Conservation (phyloP, 2,888 invertebrate genomes). For the Lasioglossum figueresi region DNA sequence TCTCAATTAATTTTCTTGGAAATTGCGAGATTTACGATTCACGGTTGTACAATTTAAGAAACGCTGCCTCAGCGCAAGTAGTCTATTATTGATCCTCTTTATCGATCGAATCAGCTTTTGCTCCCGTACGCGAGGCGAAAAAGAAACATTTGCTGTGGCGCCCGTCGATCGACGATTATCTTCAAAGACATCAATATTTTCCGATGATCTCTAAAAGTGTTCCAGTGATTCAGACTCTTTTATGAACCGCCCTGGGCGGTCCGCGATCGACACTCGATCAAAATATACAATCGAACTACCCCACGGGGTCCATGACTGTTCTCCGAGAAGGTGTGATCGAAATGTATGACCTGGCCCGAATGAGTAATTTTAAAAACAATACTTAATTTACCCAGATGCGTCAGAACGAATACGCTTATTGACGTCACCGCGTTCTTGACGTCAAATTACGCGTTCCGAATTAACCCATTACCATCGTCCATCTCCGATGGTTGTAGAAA, state of each 20-base stretch:
- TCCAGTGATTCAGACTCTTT: conserved; percentile 51
- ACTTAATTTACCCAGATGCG: conserved; percentile 47
- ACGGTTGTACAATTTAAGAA: not conserved
- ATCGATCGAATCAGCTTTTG: not conserved
- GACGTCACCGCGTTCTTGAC: conserved; percentile 47
- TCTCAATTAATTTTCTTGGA: not conserved
- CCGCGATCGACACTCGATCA: conserved; percentile 42
- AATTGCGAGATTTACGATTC: not conserved
- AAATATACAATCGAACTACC: conserved; percentile 43
- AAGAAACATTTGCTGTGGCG: conserved; percentile 17
- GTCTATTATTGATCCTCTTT: conserved; percentile 19
- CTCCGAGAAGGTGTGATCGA: conserved; percentile 5
- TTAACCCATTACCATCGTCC: conserved; percentile 12
- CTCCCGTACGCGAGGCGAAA: conserved; percentile 9
- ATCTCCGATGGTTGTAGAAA: not conserved
- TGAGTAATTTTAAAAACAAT: conserved; percentile 60
- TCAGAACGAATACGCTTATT: conserved; percentile 46
- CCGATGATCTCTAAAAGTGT: conserved; percentile 51
- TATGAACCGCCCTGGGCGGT: conserved; percentile 20
- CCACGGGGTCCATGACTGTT: not conserved
- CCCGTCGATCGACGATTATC: conserved; percentile 19
- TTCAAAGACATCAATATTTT: conserved; percentile 15
- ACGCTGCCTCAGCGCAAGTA: not conserved
- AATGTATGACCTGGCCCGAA: conserved; percentile 4
- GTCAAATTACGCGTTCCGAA: conserved; percentile 40